Evolutionary conservation across 2,888 invertebrate species (phyloP), one percentile per base, ranked within the genome.

Genomic region (Argyresthia albistria): DNA sequence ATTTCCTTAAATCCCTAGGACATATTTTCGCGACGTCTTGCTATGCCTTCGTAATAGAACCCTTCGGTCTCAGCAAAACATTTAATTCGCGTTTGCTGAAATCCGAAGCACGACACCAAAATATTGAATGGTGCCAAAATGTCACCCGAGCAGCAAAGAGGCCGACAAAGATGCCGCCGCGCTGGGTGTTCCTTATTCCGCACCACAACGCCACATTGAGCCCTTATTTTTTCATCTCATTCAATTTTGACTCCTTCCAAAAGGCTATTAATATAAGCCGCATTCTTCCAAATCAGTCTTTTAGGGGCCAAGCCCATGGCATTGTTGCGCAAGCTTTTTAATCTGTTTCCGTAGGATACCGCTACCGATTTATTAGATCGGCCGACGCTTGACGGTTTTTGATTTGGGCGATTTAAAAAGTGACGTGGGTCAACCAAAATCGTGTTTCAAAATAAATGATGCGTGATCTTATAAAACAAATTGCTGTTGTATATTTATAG

Each of bases 181-280:
- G 55, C 74, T 87, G 87, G 87, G 87, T 86, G 87, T 83, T 86
- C 83, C n/a, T 72, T 76, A 76, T 74, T 69, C 76, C 67, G 65
- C 64, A 65, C 52, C 46, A 48, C 47, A 16, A 25, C 49, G 47
- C 73, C 74, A 76, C 72, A 67, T 73, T 73, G 82, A 82, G 80
- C 82, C 86, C 75, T 74, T 61, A 81, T 83, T 86, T 87, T 86
- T 87, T 87, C 80, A 74, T 79, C 77, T 83, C 84, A 82, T 87
- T 86, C 86, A 86, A 86, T 87, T 86, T 84, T 84, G 86, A 86
- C 86, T 87, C 83, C 83, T 86, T 80, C 83, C 84, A 83, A 86
- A 83, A 82, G 80, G 83, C 80, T 84, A 86, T 86, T 86, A 87
- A 87, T 86, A 82, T 80, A 81, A 84, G 84, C 79, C 80, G 76